Base-by-base conservation (phyloP, 2,113 vertebrate species). In the Chunga burmeisteri region DNA sequence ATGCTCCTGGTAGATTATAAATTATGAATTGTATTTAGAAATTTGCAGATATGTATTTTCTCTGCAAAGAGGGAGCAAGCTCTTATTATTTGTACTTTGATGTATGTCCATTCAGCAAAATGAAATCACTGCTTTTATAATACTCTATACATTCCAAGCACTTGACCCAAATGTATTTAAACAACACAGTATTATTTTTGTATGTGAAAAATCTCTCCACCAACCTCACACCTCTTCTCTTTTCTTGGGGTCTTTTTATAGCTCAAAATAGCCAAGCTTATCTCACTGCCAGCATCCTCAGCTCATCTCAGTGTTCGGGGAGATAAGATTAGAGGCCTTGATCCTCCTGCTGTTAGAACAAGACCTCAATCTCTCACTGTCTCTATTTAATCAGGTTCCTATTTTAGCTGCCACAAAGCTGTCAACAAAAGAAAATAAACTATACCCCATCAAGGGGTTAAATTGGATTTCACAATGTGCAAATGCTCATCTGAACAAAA, bases 361-460 rank as follows among this genome's bases (percentile, higher is more conserved):
- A 99, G 99, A 99, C 99, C 99, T 99, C 99, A 99, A 99, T 99
- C 99, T 99, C 98, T 99, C 98, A 98, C 98, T 99, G 99, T 99
- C 99, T 99, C 98, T 98, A 96, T 99, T 99, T 99, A 99, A 99
- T 99, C 99, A 99, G 99, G 98, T 98, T 98, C 98, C 98, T 98
- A 98, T 99, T 99, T 98, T 98, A 98, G 98, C 98, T 98, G 98
- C 98, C 98, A 99, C 98, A 99, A 98, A 99, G 98, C 98, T 99
- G 99, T 99, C 99, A 99, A 98, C 97, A 98, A 98, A 98, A 98
- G 98, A 99, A 99, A 99, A 99, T 99, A 99, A 99, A 98, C 98
- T 96, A 79, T 94, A 91, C 89, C 91, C 94, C 97, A 98, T 97
- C 96, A 98, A 98, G 98, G 98, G 99, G 99, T 99, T 99, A 99